Evolutionary conservation across 2,888 invertebrate species (phyloP), one percentile per base, ranked within the genome.

Genomic region (Drosophila yooni): DNA sequence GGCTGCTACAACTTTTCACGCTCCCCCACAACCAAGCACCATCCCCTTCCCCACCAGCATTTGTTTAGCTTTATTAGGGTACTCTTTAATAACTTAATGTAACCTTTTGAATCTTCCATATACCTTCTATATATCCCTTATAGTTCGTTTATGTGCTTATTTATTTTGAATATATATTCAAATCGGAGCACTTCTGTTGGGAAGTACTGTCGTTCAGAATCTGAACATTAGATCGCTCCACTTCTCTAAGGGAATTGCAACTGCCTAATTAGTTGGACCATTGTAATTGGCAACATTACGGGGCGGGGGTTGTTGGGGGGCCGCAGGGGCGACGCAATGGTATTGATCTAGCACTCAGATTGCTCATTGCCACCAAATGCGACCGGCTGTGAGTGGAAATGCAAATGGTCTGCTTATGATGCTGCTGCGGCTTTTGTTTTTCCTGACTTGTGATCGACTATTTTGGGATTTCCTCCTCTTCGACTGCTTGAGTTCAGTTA

Each of bases 211-310:
- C 31, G 31, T 31, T 31, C 31, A 10, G 31, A 31, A 31, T 31
- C 31, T 8, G 2, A 10, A 10, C 31, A 29, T 29, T 7, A 29
- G 29, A 31, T 31, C 29, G 29, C 29, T 31, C 29, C 29, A 31
- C 31, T 31, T 31, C 69, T 31, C 65, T 69, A 31, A 79, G 72
- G 2, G 76, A 79, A 43, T 70, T 66, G 52, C 67, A 50, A n/a
- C 27, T 70, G 13, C 21, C 29, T 7, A 13, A 27, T 40, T 13
- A 21, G 13, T 4, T 29, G 7, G 8, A 11, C 7, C n/a, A 56
- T 56, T 29, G 40, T n/a, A 15, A 40, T 4, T 0, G 25, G 15
- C 18, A 18, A 36, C 15, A 6, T 36, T 6, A 31, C 8, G 31
- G 31, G 8, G 2, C 8, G 21, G 21, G 21, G 21, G 21, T 21